Evolutionary conservation across 2,113 vertebrate species (phyloP).

Genomic region (Urocolius indicus): DNA sequence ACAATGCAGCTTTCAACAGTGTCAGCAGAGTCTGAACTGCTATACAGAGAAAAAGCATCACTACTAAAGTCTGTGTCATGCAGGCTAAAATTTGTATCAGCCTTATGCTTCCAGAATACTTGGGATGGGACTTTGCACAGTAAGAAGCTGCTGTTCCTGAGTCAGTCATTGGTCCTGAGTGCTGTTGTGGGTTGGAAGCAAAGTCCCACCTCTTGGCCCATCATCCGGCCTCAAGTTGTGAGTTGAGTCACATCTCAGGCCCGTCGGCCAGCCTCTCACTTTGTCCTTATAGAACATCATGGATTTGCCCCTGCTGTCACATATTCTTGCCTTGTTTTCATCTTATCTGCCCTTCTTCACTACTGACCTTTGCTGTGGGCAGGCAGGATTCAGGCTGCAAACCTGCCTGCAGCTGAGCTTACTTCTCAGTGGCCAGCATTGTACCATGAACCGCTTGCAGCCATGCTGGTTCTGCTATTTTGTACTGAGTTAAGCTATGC

Average conservation of each 20-base stretch:
- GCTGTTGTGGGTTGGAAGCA: accelerated
- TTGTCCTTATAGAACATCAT: accelerated
- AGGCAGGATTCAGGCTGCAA: background rate
- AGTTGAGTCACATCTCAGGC: too few species aligned
- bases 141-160: background rate
- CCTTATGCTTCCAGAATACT: background rate
- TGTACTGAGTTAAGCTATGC: background rate
- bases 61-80: background rate
- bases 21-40: background rate
- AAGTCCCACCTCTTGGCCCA: background rate
- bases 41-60: background rate
- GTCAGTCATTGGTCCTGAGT: accelerated
- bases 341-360: background rate
- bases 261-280: too few species aligned
- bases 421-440: background rate
- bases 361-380: accelerated
- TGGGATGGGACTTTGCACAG: background rate
- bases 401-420: background rate
- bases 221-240: accelerated
- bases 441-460: background rate
- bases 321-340: background rate
- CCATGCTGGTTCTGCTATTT: accelerated
- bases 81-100: background rate
- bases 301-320: background rate
- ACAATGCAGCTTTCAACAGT: background rate